Percentiles rank a stretch among this genome's conserved stretches.
phyloP scores from a whole-genome alignment of 2,888 invertebrate genomes.

The Oxycera nigricornis region DNA sequence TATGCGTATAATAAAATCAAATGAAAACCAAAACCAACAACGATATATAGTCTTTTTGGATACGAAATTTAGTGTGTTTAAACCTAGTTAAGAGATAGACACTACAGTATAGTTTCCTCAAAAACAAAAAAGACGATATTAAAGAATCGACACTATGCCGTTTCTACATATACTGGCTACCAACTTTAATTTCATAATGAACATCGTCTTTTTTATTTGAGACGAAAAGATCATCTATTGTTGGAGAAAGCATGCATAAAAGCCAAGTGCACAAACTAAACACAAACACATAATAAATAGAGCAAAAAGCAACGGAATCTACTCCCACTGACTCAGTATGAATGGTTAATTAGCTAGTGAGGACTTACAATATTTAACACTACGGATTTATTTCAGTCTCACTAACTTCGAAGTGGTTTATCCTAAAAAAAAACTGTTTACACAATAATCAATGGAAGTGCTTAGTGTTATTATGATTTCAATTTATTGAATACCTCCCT shows the following conservation, averaged over 20 bases:
- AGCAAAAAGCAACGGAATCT: slow-evolving; percentile 22
- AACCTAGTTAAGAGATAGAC: slow-evolving; percentile 18
- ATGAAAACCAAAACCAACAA: slow-evolving; percentile 15
- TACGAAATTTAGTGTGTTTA: slow-evolving; percentile 3
- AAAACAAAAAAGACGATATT: slow-evolving; percentile 24
- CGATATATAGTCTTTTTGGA: background rate
- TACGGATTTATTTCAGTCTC: no score
- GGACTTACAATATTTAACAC: no score
- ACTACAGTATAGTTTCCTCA: background rate
- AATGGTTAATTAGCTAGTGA: background rate
- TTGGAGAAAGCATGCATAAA: slow-evolving; percentile 23
- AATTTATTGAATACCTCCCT: no score
- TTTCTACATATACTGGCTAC: no score
- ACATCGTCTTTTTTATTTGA: slow-evolving; percentile 4
- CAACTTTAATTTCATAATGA: no score
- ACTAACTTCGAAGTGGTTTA: no score
- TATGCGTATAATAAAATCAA: slow-evolving; percentile 33
- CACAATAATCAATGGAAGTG: no score
- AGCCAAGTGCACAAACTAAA: slow-evolving; percentile 22
- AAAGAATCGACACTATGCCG: no score
- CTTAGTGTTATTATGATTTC: no score
- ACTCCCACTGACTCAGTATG: slow-evolving; percentile 27
- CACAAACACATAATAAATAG: background rate
- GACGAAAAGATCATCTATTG: no score
- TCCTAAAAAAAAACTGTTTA: no score